Percentiles rank a stretch among this genome's conserved stretches.
Evolutionary conservation across 1,140 invertebrate species (phyloP).

Genomic region (Scaptodrosophila lebanonensis): DNA sequence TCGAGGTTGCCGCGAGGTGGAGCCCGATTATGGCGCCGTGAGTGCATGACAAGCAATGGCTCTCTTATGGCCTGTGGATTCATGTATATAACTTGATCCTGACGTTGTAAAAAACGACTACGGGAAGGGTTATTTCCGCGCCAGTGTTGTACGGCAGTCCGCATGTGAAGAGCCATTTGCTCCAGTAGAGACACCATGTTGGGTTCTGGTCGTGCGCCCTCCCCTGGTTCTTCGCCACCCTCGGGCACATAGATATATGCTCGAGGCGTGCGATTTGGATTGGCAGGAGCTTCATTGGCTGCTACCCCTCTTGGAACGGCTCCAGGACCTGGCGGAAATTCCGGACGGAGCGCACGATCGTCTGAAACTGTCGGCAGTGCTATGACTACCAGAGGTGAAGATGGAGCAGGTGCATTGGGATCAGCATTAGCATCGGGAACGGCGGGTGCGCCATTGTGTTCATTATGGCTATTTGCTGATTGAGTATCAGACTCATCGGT

Average conservation of each 20-base stretch:
- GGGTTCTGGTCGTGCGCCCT: slow-evolving; percentile 14
- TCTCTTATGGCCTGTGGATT: slow-evolving; percentile 39
- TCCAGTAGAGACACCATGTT: slow-evolving; percentile 40
- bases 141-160: neutral
- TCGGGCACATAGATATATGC: slow-evolving; percentile 49
- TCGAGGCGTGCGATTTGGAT: slow-evolving; percentile 14
- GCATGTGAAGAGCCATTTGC: slow-evolving; percentile 36
- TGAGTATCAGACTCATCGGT: slow-evolving; percentile 47
- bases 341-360: slow-evolving; percentile 12
- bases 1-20: slow-evolving; percentile 45
- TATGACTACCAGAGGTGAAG: slow-evolving; percentile 46
- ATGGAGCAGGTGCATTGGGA: slow-evolving; percentile 1
- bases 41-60: slow-evolving; percentile 31
- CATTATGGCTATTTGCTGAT: slow-evolving; percentile 22
- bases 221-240: slow-evolving; percentile 7
- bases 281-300: neutral
- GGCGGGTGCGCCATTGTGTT: too few species aligned
- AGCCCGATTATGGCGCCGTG: slow-evolving; percentile 30
- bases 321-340: slow-evolving; percentile 15
- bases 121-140: slow-evolving; percentile 50
- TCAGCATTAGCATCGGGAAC: slow-evolving; percentile 1
- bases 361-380: slow-evolving; percentile 27
- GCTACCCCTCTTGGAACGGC: slow-evolving; percentile 14
- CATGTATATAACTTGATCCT: slow-evolving; percentile 63
- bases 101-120: slow-evolving; percentile 60